Evolutionary conservation across 2,113 vertebrate species (phyloP).

Genomic region (Passer domesticus): DNA sequence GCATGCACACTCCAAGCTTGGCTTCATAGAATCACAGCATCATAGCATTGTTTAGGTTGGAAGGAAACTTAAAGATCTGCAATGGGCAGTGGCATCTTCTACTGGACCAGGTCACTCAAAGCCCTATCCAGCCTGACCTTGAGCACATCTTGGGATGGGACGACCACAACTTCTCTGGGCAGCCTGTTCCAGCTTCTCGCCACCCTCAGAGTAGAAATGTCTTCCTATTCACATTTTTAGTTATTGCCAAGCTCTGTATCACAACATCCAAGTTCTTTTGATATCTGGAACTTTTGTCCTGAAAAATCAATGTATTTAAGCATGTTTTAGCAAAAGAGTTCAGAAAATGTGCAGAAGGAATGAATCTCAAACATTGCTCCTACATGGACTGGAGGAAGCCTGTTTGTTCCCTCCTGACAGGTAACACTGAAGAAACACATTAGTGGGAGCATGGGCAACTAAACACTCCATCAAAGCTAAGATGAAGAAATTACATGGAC

Average conservation of each 20-base stretch:
- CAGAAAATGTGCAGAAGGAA: background rate
- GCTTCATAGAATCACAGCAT: background rate
- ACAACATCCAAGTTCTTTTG: background rate
- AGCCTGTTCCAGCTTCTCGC: background rate
- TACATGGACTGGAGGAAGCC: background rate
- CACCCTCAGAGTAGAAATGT: too few species aligned
- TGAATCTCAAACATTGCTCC: background rate
- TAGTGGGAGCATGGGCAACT: background rate
- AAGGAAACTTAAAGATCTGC: background rate
- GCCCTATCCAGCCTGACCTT: background rate
- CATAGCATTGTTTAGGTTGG: background rate
- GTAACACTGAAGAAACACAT: background rate
- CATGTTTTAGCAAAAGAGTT: background rate
- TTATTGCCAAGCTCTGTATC: background rate
- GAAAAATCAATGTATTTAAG: background rate
- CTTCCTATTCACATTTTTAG: background rate
- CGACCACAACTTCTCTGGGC: background rate
- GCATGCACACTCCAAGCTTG: accelerated
- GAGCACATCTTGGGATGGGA: background rate
- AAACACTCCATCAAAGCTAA: background rate
- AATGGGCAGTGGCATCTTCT: background rate
- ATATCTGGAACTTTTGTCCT: background rate
- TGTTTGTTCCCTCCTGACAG: background rate
- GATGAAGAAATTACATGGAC: background rate
- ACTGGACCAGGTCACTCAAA: background rate